Base-by-base conservation (phyloP, 1,140 invertebrate genomes). In the Hirudo medicinalis region DNA sequence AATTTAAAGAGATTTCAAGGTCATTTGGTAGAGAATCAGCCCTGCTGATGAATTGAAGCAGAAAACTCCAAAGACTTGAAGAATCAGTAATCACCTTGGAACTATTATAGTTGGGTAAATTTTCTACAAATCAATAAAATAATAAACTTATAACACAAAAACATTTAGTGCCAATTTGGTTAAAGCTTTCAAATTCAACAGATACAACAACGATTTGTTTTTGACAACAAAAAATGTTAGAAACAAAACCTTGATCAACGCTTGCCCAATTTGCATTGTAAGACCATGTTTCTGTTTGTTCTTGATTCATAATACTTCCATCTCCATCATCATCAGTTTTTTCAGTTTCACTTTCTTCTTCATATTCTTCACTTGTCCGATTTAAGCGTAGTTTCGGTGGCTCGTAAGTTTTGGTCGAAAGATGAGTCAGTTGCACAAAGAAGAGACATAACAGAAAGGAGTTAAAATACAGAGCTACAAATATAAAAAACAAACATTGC, bases 401-500 rank as follows among this genome's bases (percentile, higher is more conserved):
- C 20, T 63, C 57, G 19, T 25, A 63, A 63, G 29, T 32, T 63
- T 63, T 63, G 22, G 19, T 25, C 11, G 57, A 63, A 63, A 63
- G 29, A 63, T 63, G 57, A 63, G 3, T 25, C 57, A 63, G 29
- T 25, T 63, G 57, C 15, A 63, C 57, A 15, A 63, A 63, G 29
- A 63, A 63, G 57, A 63, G 57, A 63, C 29, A 63, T 6, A 63
- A 32, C 22, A 63, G 4, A 63, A 63, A 63, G 22, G 57, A 63
- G 29, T 25, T 63, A 32, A 63, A 63, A 32, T 63, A 32, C 8
- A 63, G 17, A 32, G 57, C 57, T 63, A 63, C 9, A 32, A 32
- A 19, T 11, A 20, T 2, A 63, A 25, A 63, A 19, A 19, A 8
- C 20, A 60, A 6, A 60, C 43, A 17, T 9, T 49, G 43, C 15